phyloP scores from a whole-genome alignment of 2,113 vertebrate genomes.

The Sapayoa aenigma region DNA sequence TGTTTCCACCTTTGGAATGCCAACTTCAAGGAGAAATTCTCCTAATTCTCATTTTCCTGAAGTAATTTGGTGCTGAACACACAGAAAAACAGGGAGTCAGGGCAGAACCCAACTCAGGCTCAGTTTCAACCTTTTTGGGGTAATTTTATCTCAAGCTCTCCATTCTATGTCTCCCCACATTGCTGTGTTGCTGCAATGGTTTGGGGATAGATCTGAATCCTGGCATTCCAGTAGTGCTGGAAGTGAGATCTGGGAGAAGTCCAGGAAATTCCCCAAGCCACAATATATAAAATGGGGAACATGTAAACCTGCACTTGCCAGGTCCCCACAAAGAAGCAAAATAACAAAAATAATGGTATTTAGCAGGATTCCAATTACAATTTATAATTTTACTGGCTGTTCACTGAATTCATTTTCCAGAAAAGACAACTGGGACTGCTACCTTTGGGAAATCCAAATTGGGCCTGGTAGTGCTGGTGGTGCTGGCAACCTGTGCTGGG shows the following conservation, averaged over 20 bases:
- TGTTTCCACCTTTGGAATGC: neutral
- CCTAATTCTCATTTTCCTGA: neutral
- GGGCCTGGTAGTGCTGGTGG: rapidly evolving
- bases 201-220: neutral
- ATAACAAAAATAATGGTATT: neutral
- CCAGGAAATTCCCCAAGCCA: neutral
- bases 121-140: neutral
- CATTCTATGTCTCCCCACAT: neutral
- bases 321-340: neutral
- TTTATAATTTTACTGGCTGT: neutral
- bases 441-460: neutral
- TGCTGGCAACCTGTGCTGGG: neutral
- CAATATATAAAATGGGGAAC: rapidly evolving
- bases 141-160: neutral
- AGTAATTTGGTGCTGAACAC: neutral
- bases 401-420: neutral
- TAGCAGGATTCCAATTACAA: neutral
- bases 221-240: neutral
- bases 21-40: neutral
- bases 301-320: neutral
- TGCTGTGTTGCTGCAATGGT: rapidly evolving
- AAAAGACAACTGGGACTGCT: neutral
- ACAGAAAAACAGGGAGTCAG: rapidly evolving
- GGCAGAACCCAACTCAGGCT: neutral
- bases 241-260: neutral